Conservation (phyloP, 92 coral and sea anemone species). For the Parazoanthus darwini region DNA sequence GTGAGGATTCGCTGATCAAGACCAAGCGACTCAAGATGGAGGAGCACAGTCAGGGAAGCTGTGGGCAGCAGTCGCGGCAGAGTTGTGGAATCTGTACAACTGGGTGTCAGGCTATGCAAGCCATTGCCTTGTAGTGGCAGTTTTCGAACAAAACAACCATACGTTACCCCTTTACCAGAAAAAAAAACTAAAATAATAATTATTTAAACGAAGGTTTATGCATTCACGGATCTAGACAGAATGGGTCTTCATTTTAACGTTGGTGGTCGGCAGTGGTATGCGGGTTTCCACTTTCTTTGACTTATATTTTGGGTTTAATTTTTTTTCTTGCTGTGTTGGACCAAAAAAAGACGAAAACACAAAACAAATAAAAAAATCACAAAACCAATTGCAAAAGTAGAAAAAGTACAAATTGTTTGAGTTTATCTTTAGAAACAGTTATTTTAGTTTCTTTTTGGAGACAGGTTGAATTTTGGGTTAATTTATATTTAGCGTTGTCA, state of each 20-base stretch:
- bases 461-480: not conserved
- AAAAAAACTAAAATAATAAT: not conserved
- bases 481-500: not conserved
- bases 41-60: conserved; percentile 52
- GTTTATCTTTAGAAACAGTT: not conserved
- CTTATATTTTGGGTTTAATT: not conserved
- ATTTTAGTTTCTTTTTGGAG: not conserved
- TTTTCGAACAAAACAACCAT: conserved; percentile 65
- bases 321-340: conserved; percentile 65
- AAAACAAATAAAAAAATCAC: conserved; percentile 33
- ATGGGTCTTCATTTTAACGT: not conserved
- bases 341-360: conserved; percentile 61
- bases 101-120: conserved; percentile 68
- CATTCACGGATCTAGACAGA: not conserved
- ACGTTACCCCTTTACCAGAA: conserved; percentile 49
- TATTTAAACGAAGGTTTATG: not conserved
- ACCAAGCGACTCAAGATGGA: conserved; percentile 57
- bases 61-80: conserved; percentile 60
- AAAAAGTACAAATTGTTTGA: conserved; percentile 2
- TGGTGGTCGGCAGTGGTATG: not conserved
- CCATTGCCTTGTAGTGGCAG: conserved; percentile 76
- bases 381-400: conserved; percentile 18
- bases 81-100: conserved; percentile 59
- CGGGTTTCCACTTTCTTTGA: not conserved
- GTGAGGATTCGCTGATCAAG: conserved; percentile 55